Evolutionary conservation across 2,113 vertebrate genomes (phyloP), one percentile per base, ranked within the genome.

Genomic region (Ancistrus triradiatus): DNA sequence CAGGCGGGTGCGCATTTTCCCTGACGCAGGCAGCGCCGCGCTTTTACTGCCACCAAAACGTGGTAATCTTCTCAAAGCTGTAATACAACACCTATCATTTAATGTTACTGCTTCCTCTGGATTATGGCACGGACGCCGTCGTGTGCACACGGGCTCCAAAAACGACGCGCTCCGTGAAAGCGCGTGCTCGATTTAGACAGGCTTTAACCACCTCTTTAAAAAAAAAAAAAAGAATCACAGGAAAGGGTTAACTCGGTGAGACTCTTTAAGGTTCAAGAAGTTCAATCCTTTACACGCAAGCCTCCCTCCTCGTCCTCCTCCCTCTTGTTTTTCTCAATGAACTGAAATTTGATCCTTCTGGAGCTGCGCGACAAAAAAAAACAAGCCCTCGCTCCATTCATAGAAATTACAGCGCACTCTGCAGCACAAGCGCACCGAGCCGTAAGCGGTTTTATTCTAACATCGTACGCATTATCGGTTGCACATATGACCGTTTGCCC

Each of bases 261-360:
- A 10, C 49, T 13, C 25, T 40, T 38, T 13, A 61, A 71, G n/a
- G 73, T 68, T 75, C 73, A 65, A 51, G 47, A 66, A 43, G 61
- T 63, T 64, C 68, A 56, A 11, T 33, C 57, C 61, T 51, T 35
- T 33, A 9, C 65, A 35, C 27, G 18, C 11, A 27, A 13, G 17
- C 9, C 48, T 22, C 15, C 53, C 24, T 5, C 27, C 37, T 40
- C 42, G 18, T 43, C 18, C 60, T 6, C 38, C 56, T 56, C 27
- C 59, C n/a, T 43, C 3, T 46, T 85, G 79, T 84, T 88, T 87
- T 87, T 84, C 74, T 84, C 83, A 87, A 85, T 88, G 85, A 80
- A 87, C 74, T 86, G 85, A 81, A 88, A 88, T 77, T 71, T 73
- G 84, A 89, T 79, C 78, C 72, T 49, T 31, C 8, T 1, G 56